Evolutionary conservation across 2,888 invertebrate species (phyloP).

Genomic region (Diplolepis rosae): DNA sequence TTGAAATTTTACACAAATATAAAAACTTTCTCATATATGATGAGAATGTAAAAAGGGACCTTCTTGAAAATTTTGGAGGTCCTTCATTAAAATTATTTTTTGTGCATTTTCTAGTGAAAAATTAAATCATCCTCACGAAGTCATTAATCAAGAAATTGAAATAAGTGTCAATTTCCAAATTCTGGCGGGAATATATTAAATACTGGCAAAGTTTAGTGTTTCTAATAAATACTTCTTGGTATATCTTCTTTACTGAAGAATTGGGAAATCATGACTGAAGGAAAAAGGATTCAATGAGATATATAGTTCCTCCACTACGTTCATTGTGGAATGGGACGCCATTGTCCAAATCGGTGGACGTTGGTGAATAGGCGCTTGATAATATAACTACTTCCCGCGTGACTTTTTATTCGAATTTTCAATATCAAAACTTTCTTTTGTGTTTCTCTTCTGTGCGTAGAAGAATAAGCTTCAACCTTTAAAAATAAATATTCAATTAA

Average conservation of each 20-base stretch:
- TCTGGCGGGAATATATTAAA: no score
- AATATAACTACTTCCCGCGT: background rate
- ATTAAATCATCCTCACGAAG: no score
- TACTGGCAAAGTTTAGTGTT: no score
- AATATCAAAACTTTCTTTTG: conserved; percentile 18
- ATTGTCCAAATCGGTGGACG: conserved; percentile 3
- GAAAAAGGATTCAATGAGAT: conserved; percentile 5
- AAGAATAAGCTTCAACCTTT: conserved; percentile 1
- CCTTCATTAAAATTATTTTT: no score
- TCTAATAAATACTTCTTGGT: no score
- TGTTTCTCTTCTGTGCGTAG: background rate
- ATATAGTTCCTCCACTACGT: background rate
- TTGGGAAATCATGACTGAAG: conserved; percentile 8
- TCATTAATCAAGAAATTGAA: no score
- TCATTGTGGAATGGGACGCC: conserved; percentile 9
- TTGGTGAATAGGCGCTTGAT: conserved; percentile 9
- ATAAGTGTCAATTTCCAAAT: no score
- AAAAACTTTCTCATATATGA: no score
- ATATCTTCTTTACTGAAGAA: background rate
- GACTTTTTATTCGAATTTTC: conserved; percentile 19
- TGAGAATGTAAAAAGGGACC: no score
- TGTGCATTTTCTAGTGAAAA: no score
- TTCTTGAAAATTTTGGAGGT: no score
- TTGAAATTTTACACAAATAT: no score
- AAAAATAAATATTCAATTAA: background rate